Evolutionary conservation across 2,113 vertebrate species (phyloP).

Genomic region (Grammomys surdaster): DNA sequence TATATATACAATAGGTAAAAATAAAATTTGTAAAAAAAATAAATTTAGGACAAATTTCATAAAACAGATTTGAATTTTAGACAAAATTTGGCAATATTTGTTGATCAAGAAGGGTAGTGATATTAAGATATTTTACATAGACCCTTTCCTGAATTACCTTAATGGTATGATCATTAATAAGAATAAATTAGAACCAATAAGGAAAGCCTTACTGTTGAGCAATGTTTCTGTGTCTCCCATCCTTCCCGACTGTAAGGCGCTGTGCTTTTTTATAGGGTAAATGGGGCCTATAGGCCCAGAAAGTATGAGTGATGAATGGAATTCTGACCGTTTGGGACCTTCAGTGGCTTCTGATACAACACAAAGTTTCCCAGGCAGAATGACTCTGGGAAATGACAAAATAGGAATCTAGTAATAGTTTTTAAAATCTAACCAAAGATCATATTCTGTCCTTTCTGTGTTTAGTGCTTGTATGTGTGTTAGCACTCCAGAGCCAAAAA

Average conservation of each 20-base stretch:
- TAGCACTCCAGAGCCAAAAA: constrained; percentile 17
- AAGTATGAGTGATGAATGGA: neutral
- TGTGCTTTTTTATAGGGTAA: neutral
- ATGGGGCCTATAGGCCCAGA: neutral
- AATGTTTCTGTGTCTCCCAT: neutral
- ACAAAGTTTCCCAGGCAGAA: neutral
- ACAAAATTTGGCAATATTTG: constrained; percentile 13
- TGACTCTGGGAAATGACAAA: constrained; percentile 40
- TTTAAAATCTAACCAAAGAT: neutral
- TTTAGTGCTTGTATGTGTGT: neutral
- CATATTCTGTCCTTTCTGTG: neutral
- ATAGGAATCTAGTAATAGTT: neutral
- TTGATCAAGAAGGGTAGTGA: neutral
- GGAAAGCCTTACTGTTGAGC: neutral
- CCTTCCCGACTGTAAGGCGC: neutral
- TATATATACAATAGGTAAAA: neutral
- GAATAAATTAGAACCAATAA: neutral
- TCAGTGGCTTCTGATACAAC: constrained; percentile 3
- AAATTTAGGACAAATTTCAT: neutral
- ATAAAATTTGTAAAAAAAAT: constrained; percentile 28
- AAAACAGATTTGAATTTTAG: constrained; percentile 2
- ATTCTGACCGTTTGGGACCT: neutral
- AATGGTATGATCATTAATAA: neutral
- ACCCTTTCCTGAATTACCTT: neutral
- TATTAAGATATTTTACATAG: constrained; percentile 5